These are phyloP conservation scores for Plumapathes pennacea DNA, from an alignment of 92 coral and sea anemone species.

Conservation along the genomic window DNA sequence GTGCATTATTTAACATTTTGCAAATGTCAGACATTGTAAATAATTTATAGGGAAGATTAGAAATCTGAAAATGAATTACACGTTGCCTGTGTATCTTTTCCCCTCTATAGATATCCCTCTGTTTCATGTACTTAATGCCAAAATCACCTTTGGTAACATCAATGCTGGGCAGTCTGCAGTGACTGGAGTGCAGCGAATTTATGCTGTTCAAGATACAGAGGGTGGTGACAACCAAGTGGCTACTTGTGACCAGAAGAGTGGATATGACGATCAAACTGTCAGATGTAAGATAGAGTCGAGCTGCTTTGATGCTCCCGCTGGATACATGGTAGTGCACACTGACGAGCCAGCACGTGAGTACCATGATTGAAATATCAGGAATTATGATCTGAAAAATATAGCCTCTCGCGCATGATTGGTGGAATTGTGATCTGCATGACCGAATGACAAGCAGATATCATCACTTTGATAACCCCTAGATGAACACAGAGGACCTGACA, in stretches of 20 bases:
- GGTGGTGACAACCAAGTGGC: conserved; percentile 13
- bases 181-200: conserved; percentile 52
- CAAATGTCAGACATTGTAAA: too few relatives aligned
- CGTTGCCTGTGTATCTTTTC: too few relatives aligned
- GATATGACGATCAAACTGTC: neutral
- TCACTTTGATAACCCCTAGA: too few relatives aligned
- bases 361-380: too few relatives aligned
- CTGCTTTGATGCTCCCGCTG: conserved; percentile 81
- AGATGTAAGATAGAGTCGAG: conserved; percentile 71
- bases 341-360: conserved; percentile 81
- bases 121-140: conserved; percentile 94
- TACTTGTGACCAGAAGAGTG: conserved; percentile 1
- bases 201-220: conserved; percentile 18
- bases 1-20: too few relatives aligned
- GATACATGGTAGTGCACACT: conserved; percentile 67
- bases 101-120: conserved; percentile 85
- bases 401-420: too few relatives aligned
- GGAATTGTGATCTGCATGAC: too few relatives aligned
- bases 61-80: too few relatives aligned
- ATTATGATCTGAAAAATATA: too few relatives aligned
- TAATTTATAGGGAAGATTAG: too few relatives aligned
- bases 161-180: conserved; percentile 70
- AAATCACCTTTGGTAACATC: conserved; percentile 93
- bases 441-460: too few relatives aligned
- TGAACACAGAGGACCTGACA: too few relatives aligned